Base-by-base conservation (phyloP, 2,888 invertebrate genomes). In the Dione juno region DNA sequence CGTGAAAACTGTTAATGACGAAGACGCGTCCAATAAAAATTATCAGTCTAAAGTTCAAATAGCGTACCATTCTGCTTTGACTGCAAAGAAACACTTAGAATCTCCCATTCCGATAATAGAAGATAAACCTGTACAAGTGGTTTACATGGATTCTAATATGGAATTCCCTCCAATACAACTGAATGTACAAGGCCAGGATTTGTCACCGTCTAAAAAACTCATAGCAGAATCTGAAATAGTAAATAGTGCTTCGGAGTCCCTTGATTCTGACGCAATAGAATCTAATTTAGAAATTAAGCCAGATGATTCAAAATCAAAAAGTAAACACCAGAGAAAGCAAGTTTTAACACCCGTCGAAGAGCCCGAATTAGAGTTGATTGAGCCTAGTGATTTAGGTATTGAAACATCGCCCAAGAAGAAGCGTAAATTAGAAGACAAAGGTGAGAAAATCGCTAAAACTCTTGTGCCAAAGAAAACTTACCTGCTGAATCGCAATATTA, bases 281-380 rank as follows among this genome's bases (percentile, higher is more conserved):
- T 67, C 81, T 10, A 76, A 78, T 13, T 84, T 85, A 48, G 89
- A 87, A 16, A 70, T 66, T 0, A 89, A 87, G 75, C 75, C 78
- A 69, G 90, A 91, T 70, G 89, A 88, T 59, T 73, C 73, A 10
- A 91, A 86, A 82, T 77, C 71, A 48, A 92, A 93, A 80, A 85
- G 81, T 37, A 92, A 90, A 80, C 93, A 93, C 82, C 93, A 90
- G 76, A 84, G 93, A 75, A 93, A 93, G 81, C 93, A 93, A 80
- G 92, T 93, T 40, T 79, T 93, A 35, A 93, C 90, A 40, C 92
- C 93, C 0, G 93, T 93, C 3, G 90, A 90, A 52, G 83, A 84
- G 50, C 89, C 93, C 6, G 93, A 93, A 54, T 77, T 93, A 68
- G 93, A 93, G 79, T 82, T 93, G 1, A 93, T 93, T 66, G 89